Conservation (phyloP, 2,888 invertebrate species). For the Sylvicola cinctus region DNA sequence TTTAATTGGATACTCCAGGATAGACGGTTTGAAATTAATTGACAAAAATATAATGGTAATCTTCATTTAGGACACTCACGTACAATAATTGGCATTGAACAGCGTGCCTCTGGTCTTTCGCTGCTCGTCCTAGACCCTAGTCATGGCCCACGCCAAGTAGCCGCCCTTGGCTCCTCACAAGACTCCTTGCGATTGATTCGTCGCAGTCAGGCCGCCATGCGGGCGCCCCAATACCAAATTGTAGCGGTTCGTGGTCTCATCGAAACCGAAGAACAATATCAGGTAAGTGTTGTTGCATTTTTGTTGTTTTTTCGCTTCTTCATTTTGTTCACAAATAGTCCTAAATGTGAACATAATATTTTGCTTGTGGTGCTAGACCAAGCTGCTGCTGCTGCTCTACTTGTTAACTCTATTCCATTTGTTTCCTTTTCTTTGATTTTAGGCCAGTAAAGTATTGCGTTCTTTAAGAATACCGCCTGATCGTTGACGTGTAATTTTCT, state of each 20-base stretch:
- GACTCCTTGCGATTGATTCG: slow-evolving; percentile 44
- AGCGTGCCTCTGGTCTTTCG: slow-evolving; percentile 40
- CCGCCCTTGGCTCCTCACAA: slow-evolving; percentile 25
- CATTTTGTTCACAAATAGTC: not conserved
- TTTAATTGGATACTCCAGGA: not conserved
- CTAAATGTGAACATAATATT: not conserved
- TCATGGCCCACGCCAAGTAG: slow-evolving; percentile 62
- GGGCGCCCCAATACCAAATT: slow-evolving; percentile 72
- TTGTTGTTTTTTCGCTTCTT: not conserved
- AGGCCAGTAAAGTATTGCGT: slow-evolving; percentile 60
- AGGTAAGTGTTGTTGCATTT: slow-evolving; percentile 27
- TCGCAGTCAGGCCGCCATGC: slow-evolving; percentile 53
- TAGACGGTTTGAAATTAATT: too few relatives aligned
- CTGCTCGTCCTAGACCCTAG: slow-evolving; percentile 72
- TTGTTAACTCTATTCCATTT: slow-evolving; percentile 3
- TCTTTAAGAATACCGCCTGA: slow-evolving; percentile 55
- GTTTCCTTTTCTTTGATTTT: slow-evolving; percentile 20
- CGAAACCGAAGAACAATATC: slow-evolving; percentile 49
- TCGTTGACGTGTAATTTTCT: slow-evolving; percentile 29
- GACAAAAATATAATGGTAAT: not conserved
- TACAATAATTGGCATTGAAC: slow-evolving; percentile 76
- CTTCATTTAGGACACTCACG: slow-evolving; percentile 56
- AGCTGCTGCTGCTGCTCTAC: too few relatives aligned
- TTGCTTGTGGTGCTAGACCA: not conserved
- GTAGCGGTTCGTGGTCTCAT: slow-evolving; percentile 57